Percentiles rank a stretch among this genome's conserved stretches.
These are phyloP conservation scores for Oryzias curvinotus DNA, from an alignment of 2,113 vertebrate species.

Conservation along the genomic window DNA sequence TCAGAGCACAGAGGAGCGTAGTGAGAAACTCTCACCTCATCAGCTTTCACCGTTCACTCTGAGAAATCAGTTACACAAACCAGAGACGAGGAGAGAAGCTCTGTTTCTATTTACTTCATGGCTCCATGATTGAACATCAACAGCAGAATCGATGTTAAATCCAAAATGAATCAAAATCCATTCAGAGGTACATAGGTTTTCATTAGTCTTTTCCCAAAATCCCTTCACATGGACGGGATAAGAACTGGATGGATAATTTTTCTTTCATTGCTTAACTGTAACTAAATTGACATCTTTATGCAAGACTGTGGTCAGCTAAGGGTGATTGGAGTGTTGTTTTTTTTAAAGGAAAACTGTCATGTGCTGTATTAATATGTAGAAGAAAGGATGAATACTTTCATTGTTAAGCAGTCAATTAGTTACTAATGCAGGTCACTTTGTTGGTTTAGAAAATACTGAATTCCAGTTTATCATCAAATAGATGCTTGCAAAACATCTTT, in stretches of 20 bases:
- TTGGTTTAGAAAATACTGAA: no score
- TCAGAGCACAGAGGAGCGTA: constrained; percentile 32
- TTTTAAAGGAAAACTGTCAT: no score
- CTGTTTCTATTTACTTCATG: constrained; percentile 38
- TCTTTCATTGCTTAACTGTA: constrained; percentile 45
- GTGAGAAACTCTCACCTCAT: constrained; percentile 50
- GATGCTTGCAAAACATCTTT: no score
- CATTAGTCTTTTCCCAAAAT: constrained; percentile 54
- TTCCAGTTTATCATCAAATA: no score
- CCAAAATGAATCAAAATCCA: constrained; percentile 61
- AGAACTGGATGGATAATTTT: constrained; percentile 41
- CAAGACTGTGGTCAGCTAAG: neutral
- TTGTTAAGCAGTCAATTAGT: no score
- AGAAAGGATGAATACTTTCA: no score
- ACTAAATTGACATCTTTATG: constrained; percentile 12
- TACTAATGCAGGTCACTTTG: no score
- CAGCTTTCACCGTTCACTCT: constrained; percentile 39
- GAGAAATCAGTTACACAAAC: constrained; percentile 52
- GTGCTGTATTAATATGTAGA: no score
- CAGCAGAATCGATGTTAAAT: constrained; percentile 54
- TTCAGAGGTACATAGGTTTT: constrained; percentile 47
- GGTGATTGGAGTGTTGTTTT: no score
- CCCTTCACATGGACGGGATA: constrained; percentile 35
- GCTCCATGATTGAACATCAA: constrained; percentile 54
- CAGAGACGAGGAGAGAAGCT: constrained; percentile 25